These are phyloP conservation scores for Zaprionus africanus DNA, from an alignment of 1,140 invertebrate species.

Conservation along the genomic window DNA sequence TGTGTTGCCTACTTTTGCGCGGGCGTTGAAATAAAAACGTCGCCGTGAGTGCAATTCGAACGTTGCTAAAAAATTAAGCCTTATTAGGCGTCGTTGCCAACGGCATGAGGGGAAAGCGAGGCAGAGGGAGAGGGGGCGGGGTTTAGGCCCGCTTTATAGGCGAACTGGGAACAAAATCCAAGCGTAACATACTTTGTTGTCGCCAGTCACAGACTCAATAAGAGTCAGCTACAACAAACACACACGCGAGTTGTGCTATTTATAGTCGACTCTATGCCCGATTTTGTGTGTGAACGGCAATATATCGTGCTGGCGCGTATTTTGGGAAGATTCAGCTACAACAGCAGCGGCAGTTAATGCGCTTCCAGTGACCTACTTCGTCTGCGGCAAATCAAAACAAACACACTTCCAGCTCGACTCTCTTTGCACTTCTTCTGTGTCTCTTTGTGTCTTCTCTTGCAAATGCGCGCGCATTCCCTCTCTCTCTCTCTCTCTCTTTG, in stretches of 20 bases:
- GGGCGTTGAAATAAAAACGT: conserved; percentile 57
- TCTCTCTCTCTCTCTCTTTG: background rate
- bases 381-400: conserved; percentile 57
- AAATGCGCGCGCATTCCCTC: conserved; percentile 51
- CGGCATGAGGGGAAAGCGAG: background rate
- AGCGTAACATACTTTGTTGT: background rate
- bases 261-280: conserved; percentile 39
- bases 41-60: conserved; percentile 70
- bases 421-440: conserved; percentile 29
- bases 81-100: conserved; percentile 47
- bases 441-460: background rate
- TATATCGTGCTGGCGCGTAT: conserved; percentile 66
- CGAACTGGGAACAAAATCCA: conserved; percentile 25
- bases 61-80: conserved; percentile 56
- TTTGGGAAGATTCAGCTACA: conserved; percentile 2
- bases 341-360: conserved; percentile 31
- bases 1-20: conserved; percentile 66
- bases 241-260: conserved; percentile 56
- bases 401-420: conserved; percentile 50
- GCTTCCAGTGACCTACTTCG: conserved; percentile 72
- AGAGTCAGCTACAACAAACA: conserved; percentile 7
- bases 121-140: too few relatives aligned
- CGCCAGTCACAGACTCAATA: background rate
- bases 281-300: conserved; percentile 54
- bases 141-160: conserved; percentile 12